Evolutionary conservation across 2,888 invertebrate species (phyloP).

Genomic region (Agonopterix alstromeriana): DNA sequence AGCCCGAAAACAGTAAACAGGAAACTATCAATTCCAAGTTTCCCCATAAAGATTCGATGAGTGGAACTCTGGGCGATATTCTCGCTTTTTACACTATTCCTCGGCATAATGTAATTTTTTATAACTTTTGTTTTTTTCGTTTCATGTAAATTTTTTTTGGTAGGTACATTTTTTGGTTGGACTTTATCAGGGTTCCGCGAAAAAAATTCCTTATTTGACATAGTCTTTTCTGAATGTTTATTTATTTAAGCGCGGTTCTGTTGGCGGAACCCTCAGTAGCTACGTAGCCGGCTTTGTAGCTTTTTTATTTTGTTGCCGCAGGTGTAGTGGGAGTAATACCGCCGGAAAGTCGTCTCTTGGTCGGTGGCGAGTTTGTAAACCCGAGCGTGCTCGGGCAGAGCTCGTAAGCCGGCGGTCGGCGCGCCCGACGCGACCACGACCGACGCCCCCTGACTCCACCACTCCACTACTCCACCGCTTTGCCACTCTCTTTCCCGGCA

Average conservation of each 20-base stretch:
- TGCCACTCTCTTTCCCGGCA: conserved; percentile 51
- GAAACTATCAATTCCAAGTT: conserved; percentile 67
- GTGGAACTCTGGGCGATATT: conserved; percentile 43
- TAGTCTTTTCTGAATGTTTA: conserved; percentile 36
- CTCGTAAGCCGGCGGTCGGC: conserved; percentile 42
- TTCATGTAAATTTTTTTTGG: conserved; percentile 39
- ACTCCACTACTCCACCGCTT: conserved; percentile 27
- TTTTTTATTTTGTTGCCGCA: conserved; percentile 74
- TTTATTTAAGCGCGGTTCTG: conserved; percentile 49
- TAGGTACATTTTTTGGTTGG: conserved; percentile 13
- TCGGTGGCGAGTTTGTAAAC: conserved; percentile 79
- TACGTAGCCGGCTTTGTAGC: conserved; percentile 67
- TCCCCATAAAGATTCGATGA: conserved; percentile 63
- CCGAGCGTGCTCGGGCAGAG: conserved; percentile 71
- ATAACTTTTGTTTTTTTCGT: conserved; percentile 39
- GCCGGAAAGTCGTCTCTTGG: conserved; percentile 79
- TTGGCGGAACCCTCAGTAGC: conserved; percentile 43
- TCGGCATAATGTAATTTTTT: conserved; percentile 42
- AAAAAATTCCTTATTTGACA: conserved; percentile 22
- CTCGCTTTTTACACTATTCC: conserved; percentile 37
- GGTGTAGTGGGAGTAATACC: conserved; percentile 80
- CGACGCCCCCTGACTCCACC: conserved; percentile 24
- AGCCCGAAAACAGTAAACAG: conserved; percentile 58
- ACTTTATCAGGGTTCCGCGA: conserved; percentile 29
- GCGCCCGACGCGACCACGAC: conserved; percentile 14